A percentile compares a stretch with the other conserved stretches of the same genome.
phyloP scores from a whole-genome alignment of 2,888 invertebrate species.

The Tetragnatha montana region DNA sequence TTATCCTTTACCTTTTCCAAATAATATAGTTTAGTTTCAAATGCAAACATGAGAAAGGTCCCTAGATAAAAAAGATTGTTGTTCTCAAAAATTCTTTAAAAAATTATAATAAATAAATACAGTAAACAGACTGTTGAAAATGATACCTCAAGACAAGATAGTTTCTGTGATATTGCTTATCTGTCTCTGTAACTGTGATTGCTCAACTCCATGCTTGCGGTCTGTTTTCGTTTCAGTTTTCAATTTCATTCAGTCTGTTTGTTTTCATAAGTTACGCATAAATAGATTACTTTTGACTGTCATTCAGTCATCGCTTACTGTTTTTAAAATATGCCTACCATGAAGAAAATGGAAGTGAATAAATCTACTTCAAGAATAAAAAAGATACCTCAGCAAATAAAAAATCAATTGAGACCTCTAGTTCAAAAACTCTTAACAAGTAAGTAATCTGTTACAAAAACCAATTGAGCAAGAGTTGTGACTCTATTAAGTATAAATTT shows the following conservation, averaged over 20 bases:
- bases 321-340: background rate
- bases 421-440: conserved; percentile 50
- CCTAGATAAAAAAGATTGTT: background rate
- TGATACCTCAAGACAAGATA: too few relatives aligned
- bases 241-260: background rate
- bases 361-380: conserved; percentile 30
- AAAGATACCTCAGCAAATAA: conserved; percentile 53
- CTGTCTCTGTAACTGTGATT: background rate
- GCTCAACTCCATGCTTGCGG: background rate
- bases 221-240: background rate
- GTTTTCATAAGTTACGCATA: background rate
- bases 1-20: too few relatives aligned
- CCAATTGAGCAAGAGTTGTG: too few relatives aligned
- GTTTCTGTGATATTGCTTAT: too few relatives aligned
- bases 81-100: background rate
- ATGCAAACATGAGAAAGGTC: too few relatives aligned
- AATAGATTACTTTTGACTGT: background rate
- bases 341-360: conserved; percentile 32
- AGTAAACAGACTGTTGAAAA: too few relatives aligned
- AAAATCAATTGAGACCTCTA: conserved; percentile 57
- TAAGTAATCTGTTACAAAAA: conserved; percentile 16
- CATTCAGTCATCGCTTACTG: background rate
- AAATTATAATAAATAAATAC: background rate
- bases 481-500: too few relatives aligned
- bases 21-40: too few relatives aligned